These are phyloP conservation scores for Sabatieria punctata DNA, from an alignment of 2,888 invertebrate genomes.

Conservation along the genomic window DNA sequence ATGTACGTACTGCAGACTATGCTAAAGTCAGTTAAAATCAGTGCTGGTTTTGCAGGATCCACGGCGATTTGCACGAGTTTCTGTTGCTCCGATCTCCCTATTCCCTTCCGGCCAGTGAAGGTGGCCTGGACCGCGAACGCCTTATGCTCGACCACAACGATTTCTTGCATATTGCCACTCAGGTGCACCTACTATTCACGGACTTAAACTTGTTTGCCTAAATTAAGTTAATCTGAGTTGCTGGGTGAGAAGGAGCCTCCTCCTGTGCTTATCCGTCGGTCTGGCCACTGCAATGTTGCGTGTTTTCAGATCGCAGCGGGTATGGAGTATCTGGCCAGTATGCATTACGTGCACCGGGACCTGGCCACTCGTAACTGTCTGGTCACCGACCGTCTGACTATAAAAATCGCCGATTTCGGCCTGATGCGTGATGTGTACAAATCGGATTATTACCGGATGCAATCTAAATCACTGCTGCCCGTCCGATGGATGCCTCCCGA, in stretches of 20 bases:
- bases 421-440: conserved; percentile 70
- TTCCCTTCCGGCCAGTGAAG: conserved; percentile 38
- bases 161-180: conserved; percentile 66
- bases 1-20: conserved; percentile 44
- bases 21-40: not conserved
- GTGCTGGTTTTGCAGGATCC: conserved; percentile 14
- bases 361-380: conserved; percentile 88
- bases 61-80: conserved; percentile 91
- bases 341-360: conserved; percentile 90
- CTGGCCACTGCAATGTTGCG: not conserved
- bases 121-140: conserved; percentile 1
- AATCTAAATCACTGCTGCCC: conserved; percentile 52
- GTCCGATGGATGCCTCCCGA: conserved; percentile 99
- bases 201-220: no score
- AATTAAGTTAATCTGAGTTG: no score
- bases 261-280: no score
- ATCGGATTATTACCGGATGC: conserved; percentile 82
- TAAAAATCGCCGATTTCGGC: conserved; percentile 95
- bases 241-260: no score
- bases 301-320: conserved; percentile 54
- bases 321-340: conserved; percentile 45
- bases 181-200: conserved; percentile 13
- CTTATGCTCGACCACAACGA: conserved; percentile 40
- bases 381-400: conserved; percentile 77
- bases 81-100: conserved; percentile 70